Evolutionary conservation across 2,113 vertebrate genomes (phyloP).

Genomic region (Amphilophus citrinellus): DNA sequence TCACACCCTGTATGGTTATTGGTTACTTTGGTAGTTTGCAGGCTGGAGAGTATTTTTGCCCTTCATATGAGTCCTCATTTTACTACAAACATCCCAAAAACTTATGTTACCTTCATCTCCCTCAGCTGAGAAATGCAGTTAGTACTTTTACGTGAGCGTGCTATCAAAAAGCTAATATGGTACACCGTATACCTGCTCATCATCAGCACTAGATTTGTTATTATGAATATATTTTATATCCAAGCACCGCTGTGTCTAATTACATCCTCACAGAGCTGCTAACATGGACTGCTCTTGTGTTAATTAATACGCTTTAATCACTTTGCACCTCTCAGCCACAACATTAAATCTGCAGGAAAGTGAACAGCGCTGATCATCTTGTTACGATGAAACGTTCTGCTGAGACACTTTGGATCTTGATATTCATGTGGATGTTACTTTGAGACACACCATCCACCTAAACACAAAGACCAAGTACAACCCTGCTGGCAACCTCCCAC

Average conservation of each 20-base stretch:
- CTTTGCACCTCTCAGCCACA: not conserved
- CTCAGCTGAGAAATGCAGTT: not conserved
- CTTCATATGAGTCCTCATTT: not conserved
- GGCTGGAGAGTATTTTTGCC: not conserved
- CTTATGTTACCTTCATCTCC: fast-evolving
- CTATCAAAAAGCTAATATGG: not conserved
- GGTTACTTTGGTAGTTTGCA: not conserved
- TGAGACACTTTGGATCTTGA: not conserved
- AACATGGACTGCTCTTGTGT: not conserved
- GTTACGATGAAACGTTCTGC: fast-evolving
- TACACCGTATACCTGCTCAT: not conserved
- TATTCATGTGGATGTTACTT: not conserved
- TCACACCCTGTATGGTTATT: not conserved
- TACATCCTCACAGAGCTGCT: not conserved
- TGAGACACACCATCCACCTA: not conserved
- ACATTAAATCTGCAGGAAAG: conserved; percentile 6
- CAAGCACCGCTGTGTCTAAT: not conserved
- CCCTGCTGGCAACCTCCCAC: not conserved
- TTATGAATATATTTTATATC: not conserved
- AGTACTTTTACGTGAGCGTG: not conserved
- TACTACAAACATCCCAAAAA: not conserved
- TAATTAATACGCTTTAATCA: conserved; percentile 7
- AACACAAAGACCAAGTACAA: not conserved
- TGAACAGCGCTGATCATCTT: not conserved
- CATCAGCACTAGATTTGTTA: not conserved